These are phyloP conservation scores for Lasioglossum villosulum DNA, from an alignment of 2,888 invertebrate genomes.

Conservation along the genomic window DNA sequence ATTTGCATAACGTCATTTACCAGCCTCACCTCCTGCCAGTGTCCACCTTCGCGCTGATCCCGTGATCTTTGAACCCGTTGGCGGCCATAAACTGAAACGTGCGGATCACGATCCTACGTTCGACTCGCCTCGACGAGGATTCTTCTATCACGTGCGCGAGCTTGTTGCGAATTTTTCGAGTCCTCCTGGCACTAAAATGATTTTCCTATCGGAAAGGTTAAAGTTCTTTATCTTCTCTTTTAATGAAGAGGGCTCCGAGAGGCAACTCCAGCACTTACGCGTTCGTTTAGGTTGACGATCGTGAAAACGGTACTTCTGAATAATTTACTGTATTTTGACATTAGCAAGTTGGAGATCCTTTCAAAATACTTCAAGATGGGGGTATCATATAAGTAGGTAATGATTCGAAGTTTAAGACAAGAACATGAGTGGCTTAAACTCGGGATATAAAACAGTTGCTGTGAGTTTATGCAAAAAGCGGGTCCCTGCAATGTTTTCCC, in stretches of 20 bases:
- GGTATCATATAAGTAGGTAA: background rate
- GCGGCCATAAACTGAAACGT: slow-evolving; percentile 62
- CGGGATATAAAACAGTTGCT: no score
- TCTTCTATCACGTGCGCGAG: slow-evolving; percentile 45
- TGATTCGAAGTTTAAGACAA: background rate
- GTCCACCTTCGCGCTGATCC: slow-evolving; percentile 59
- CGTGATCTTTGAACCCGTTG: slow-evolving; percentile 54
- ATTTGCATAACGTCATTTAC: slow-evolving; percentile 67
- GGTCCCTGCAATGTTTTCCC: no score
- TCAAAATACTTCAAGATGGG: no score
- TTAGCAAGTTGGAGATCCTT: no score
- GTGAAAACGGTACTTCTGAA: background rate
- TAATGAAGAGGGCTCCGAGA: background rate
- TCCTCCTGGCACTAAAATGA: background rate
- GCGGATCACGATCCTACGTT: slow-evolving; percentile 45
- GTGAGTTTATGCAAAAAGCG: no score
- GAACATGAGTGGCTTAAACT: no score
- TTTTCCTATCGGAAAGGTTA: background rate
- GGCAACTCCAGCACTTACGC: no score
- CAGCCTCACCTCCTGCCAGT: slow-evolving; percentile 31
- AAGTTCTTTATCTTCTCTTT: background rate
- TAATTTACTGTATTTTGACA: background rate
- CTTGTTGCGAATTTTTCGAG: background rate
- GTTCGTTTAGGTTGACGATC: background rate
- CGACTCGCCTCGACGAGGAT: slow-evolving; percentile 15